Evolutionary conservation across 2,888 invertebrate species (phyloP).

Genomic region (Spicauda simplicius): DNA sequence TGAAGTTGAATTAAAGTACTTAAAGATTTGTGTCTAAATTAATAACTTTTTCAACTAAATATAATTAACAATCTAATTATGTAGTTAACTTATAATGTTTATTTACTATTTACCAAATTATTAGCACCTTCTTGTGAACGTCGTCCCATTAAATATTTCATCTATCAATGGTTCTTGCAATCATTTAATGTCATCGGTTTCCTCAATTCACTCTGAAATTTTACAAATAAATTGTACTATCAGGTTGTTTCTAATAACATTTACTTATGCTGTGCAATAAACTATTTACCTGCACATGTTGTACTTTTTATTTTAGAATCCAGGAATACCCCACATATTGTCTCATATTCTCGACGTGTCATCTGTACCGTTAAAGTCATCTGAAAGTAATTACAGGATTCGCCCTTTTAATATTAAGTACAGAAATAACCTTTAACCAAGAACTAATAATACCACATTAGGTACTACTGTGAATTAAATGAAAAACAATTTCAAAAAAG

Average conservation of each 20-base stretch:
- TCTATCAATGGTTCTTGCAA: too few relatives aligned
- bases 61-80: too few relatives aligned
- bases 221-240: background rate
- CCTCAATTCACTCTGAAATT: background rate
- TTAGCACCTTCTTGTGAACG: too few relatives aligned
- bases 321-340: background rate
- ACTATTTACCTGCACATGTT: background rate
- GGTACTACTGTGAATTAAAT: constrained; percentile 19
- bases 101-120: too few relatives aligned
- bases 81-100: too few relatives aligned
- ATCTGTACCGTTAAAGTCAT: background rate
- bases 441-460: constrained; percentile 12
- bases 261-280: background rate
- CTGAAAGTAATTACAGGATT: background rate
- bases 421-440: background rate
- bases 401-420: background rate
- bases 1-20: too few relatives aligned
- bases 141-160: too few relatives aligned
- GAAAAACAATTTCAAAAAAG: constrained; percentile 1
- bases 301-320: background rate
- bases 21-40: too few relatives aligned
- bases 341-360: background rate
- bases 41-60: too few relatives aligned
- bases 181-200: too few relatives aligned
- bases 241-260: background rate